Base-by-base conservation (phyloP, 2,797 vertebrate genomes). In the Tragopan temminckii region DNA sequence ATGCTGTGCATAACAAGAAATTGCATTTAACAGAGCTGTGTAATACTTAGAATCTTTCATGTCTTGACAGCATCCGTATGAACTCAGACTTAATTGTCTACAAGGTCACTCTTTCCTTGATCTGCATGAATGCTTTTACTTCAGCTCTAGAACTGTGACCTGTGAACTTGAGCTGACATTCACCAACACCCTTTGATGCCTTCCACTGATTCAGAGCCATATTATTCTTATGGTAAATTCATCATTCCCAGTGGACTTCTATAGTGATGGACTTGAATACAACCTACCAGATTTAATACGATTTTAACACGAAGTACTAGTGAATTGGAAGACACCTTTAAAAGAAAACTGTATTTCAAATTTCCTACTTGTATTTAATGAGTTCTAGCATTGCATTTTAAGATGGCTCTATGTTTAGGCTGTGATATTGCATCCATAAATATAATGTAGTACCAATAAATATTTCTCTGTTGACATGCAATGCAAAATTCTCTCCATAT, bases 371-470 rank as follows among this genome's bases (percentile, higher is more conserved):
- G 58, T 29, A 59, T 89, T 92, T 93, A 69, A 93, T 72, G 89
- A 90, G 64, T 89, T 75, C 69, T 46, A 85, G 62, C 72, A 78
- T 84, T 66, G 80, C n/a, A 62, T 69, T 95, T 95, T 92, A 80
- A 90, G 77, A 76, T 52, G n/a, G 7, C 25, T 38, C 42, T 31
- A 18, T 76, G 45, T 80, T 91, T 82, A 76, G 66, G 42, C 13
- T 2, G 8, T 40, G 24, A 23, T 40, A 68, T 55, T 87, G 13
- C 84, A 92, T 52, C 66, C 92, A 85, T 68, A 83, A 95, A 85
- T 63, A 79, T 31, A 85, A 42, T 5, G n/a, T 18, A 89, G 72
- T 29, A 33, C 48, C 66, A 88, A 72, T 94, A 94, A 96, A 93
- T 93, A 94, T 76, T 95, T 45, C 69, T 88, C 31, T 83, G 81